phyloP scores from a whole-genome alignment of 2,797 vertebrate species.

The Urocyon cinereoargenteus region DNA sequence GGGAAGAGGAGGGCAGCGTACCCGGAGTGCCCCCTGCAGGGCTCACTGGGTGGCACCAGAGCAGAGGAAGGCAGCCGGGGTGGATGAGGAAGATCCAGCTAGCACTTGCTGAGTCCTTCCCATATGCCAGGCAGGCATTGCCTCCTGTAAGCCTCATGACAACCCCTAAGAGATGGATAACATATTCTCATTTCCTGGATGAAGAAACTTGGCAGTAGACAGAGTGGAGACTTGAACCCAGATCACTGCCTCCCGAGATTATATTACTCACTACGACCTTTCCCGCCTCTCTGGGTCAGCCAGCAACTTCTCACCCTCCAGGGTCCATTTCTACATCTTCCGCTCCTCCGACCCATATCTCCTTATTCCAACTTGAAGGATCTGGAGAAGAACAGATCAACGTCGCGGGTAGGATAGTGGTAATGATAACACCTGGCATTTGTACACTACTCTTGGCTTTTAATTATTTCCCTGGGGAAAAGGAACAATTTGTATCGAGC shows the following conservation, averaged over 20 bases:
- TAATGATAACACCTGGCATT: background rate
- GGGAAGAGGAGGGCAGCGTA: conserved; percentile 3
- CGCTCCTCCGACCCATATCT: background rate
- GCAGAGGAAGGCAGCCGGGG: background rate
- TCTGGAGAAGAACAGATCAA: background rate
- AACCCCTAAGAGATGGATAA: background rate
- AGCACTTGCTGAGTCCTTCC: background rate
- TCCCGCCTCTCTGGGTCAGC: background rate
- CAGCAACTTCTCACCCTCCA: background rate
- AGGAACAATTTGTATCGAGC: background rate
- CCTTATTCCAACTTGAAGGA: background rate
- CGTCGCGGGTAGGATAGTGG: background rate
- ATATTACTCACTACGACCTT: background rate
- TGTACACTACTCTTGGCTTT: background rate
- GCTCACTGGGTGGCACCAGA: background rate
- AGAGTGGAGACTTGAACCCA: background rate
- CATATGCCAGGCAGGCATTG: background rate
- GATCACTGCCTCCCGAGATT: background rate
- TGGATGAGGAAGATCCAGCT: background rate
- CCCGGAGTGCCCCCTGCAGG: conserved; percentile 78
- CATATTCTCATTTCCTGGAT: conserved; percentile 9
- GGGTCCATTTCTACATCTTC: background rate
- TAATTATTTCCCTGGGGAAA: background rate
- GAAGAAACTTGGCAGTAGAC: background rate
- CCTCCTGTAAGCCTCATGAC: background rate